Percentiles rank a stretch among this genome's conserved stretches.
Evolutionary conservation across 2,888 invertebrate species (phyloP).

Genomic region (Sthenelais limicola): DNA sequence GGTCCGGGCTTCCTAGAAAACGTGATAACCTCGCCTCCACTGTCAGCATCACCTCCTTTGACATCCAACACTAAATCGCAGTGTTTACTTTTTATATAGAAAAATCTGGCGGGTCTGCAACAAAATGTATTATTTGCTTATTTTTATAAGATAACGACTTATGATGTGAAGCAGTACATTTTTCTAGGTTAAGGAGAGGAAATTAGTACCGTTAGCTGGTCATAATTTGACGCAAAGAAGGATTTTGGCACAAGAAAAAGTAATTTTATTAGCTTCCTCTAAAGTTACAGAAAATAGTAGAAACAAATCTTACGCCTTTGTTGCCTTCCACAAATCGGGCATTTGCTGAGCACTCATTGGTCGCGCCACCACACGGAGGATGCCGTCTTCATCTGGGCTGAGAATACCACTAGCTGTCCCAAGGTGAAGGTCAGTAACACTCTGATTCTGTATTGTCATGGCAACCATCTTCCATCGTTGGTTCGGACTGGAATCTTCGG

Average conservation of each 20-base stretch:
- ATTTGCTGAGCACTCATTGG: neutral
- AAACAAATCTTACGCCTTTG: conserved; percentile 1
- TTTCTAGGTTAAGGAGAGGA: too few species aligned
- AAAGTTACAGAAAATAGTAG: too few species aligned
- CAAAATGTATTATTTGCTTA: too few species aligned
- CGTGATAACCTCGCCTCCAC: conserved; percentile 27
- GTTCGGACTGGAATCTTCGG: neutral
- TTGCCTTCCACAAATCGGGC: conserved; percentile 11
- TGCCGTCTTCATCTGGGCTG: conserved; percentile 7
- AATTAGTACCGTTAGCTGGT: too few species aligned
- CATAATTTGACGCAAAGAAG: too few species aligned
- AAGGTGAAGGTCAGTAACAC: neutral
- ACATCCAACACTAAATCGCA: conserved; percentile 15
- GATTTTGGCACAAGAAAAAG: too few species aligned
- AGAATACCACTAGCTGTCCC: conserved; percentile 2
- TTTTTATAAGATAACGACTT: too few species aligned
- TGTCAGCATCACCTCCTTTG: conserved; percentile 1
- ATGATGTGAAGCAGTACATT: too few species aligned
- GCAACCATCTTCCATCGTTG: neutral
- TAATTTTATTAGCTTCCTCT: too few species aligned
- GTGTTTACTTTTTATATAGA: neutral
- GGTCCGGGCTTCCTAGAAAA: neutral
- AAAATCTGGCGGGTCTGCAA: conserved; percentile 6
- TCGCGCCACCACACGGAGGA: conserved; percentile 22
- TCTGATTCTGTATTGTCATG: conserved; percentile 25